These are phyloP conservation scores for Hoplostethus mediterraneus DNA, from an alignment of 2,797 vertebrate genomes.

Conservation along the genomic window DNA sequence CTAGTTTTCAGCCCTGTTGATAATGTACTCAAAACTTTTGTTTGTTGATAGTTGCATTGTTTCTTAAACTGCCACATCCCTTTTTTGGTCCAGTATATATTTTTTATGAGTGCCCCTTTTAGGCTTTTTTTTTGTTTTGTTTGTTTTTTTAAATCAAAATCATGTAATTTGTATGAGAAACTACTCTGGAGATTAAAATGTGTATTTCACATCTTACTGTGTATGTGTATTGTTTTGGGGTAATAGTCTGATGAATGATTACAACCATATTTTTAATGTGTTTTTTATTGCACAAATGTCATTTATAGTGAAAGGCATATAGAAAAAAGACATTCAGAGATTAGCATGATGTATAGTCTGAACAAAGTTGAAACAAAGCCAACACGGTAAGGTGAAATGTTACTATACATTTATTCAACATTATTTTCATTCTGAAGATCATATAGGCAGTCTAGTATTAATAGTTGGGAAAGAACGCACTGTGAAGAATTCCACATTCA, in stretches of 20 bases:
- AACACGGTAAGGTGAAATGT: conserved; percentile 45
- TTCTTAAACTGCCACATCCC: not conserved
- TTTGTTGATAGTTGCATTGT: not conserved
- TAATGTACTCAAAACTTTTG: conserved; percentile 42
- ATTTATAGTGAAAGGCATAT: conserved; percentile 67
- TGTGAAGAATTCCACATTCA: conserved; percentile 5
- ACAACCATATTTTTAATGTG: conserved; percentile 58
- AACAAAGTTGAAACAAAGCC: conserved; percentile 41
- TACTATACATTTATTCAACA: conserved; percentile 22
- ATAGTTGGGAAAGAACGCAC: conserved; percentile 10
- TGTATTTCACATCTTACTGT: conserved; percentile 39
- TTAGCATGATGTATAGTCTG: conserved; percentile 32
- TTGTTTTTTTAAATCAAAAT: conserved; percentile 21
- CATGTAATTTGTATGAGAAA: conserved; percentile 25
- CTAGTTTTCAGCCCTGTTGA: conserved; percentile 3
- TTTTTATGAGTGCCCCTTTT: not conserved
- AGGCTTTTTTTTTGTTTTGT: not conserved
- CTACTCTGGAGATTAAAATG: conserved; percentile 11
- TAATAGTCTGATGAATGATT: conserved; percentile 9
- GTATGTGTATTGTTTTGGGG: conserved; percentile 21
- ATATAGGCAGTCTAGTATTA: not conserved
- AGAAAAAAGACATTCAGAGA: conserved; percentile 21
- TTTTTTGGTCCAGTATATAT: not conserved
- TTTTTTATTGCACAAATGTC: conserved; percentile 81
- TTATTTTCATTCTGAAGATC: conserved; percentile 11